Conservation (phyloP, 2,888 invertebrate genomes). For the Serripes groenlandicus region DNA sequence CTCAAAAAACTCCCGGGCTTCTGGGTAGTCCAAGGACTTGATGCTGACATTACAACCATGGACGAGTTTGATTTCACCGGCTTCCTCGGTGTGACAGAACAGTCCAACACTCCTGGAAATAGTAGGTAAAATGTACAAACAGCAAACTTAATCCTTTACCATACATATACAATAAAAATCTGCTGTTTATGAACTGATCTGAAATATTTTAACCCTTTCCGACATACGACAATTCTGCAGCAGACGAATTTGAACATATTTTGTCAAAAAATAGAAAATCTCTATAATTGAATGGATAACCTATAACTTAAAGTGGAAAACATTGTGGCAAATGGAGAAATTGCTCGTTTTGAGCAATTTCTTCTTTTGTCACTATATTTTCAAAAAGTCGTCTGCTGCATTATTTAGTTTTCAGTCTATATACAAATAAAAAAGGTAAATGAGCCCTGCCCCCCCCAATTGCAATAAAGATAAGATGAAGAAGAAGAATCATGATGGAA, state of each 20-base stretch:
- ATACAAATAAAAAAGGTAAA: too few relatives aligned
- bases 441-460: neutral
- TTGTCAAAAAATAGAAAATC: too few relatives aligned
- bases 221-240: too few relatives aligned
- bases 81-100: slow-evolving; percentile 81
- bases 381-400: too few relatives aligned
- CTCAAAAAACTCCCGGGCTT: slow-evolving; percentile 82
- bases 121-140: neutral
- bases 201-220: too few relatives aligned
- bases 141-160: neutral
- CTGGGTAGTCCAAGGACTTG: slow-evolving; percentile 77
- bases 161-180: neutral
- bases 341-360: neutral
- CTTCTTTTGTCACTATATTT: neutral
- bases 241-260: too few relatives aligned
- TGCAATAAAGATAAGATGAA: neutral
- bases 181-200: too few relatives aligned
- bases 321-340: neutral
- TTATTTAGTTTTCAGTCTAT: too few relatives aligned
- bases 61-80: slow-evolving; percentile 81
- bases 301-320: too few relatives aligned
- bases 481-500: neutral
- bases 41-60: slow-evolving; percentile 80
- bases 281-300: too few relatives aligned
- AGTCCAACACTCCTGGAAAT: slow-evolving; percentile 84